Conservation (phyloP, 2,113 vertebrate genomes). For the Pygoscelis antarcticus region DNA sequence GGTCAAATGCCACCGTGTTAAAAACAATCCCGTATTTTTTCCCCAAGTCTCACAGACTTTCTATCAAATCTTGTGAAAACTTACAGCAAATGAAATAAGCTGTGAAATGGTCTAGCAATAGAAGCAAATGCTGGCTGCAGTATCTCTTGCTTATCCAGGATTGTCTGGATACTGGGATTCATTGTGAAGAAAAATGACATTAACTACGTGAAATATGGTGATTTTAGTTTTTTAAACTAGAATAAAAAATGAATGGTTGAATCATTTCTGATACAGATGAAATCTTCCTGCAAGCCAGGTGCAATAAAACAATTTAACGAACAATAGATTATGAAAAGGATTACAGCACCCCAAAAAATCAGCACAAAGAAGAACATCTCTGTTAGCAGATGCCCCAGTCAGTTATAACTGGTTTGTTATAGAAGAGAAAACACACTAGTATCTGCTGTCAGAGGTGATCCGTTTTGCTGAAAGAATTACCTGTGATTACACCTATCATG, state of each 20-base stretch:
- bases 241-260: background rate
- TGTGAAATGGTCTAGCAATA: background rate
- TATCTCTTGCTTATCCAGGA: slow-evolving; percentile 2
- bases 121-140: slow-evolving; percentile 1
- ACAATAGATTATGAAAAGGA: background rate
- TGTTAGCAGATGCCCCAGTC: background rate
- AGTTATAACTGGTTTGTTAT: background rate
- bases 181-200: slow-evolving; percentile 27
- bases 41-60: slow-evolving; percentile 50
- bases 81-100: slow-evolving; percentile 35
- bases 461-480: background rate
- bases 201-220: background rate
- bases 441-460: background rate
- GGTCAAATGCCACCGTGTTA: slow-evolving; percentile 38
- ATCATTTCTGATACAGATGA: background rate
- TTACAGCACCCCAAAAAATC: background rate
- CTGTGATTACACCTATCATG: background rate
- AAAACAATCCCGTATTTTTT: slow-evolving; percentile 41
- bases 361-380: slow-evolving; percentile 11
- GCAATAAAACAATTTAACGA: background rate
- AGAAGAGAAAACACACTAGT: background rate
- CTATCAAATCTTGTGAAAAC: slow-evolving; percentile 19
- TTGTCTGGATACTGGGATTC: slow-evolving; percentile 9
- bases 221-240: background rate
- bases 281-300: slow-evolving; percentile 14